Evolutionary conservation across 2,113 vertebrate genomes (phyloP), one percentile per base, ranked within the genome.

Genomic region (Antechinus flavipes): DNA sequence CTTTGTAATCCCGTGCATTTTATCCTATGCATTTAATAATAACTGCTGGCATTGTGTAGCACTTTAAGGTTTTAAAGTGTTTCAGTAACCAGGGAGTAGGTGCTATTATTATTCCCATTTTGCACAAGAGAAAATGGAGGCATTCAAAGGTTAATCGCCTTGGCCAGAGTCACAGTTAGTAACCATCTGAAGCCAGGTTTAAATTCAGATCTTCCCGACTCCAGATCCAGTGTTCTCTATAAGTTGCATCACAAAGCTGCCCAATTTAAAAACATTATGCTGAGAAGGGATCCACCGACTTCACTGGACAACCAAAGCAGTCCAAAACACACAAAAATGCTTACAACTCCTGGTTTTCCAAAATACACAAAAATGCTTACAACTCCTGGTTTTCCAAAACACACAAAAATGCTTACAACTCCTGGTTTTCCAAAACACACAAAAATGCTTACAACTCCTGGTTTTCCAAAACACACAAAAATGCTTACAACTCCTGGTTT

Each of bases 161-260:
- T 42, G n/a, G 19, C n/a, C n/a, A 42, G 68, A 42, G 16, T 23
- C n/a, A n/a, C 35, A 22, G 68, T 19, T 84, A 42, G n/a, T 42
- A 42, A 84, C 8, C 8, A 84, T 42, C 68, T 42, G 61, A 42
- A n/a, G 68, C n/a, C 16, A 23, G 19, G 42, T 42, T 42, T 84
- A 16, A 84, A 84, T 84, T 84, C 68, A 84, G 35, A 19, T n/a
- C 35, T 76, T n/a, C 16, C 16, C 22, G 35, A 76, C 61, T n/a
- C 61, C 30, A 76, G 35, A 35, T 19, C 12, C 61, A n/a, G 30
- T 61, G 27, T 35, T 68, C 61, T 68, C 61, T 35, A 68, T 35
- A 0, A 0, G 2, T 35, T 68, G 0, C 35, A 76, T n/a, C 16
- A 76, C 19, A 4, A n/a, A n/a, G 61, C 30, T n/a, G 4, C 1